phyloP scores from a whole-genome alignment of 2,113 vertebrate genomes.

The Cnemophilus loriae region DNA sequence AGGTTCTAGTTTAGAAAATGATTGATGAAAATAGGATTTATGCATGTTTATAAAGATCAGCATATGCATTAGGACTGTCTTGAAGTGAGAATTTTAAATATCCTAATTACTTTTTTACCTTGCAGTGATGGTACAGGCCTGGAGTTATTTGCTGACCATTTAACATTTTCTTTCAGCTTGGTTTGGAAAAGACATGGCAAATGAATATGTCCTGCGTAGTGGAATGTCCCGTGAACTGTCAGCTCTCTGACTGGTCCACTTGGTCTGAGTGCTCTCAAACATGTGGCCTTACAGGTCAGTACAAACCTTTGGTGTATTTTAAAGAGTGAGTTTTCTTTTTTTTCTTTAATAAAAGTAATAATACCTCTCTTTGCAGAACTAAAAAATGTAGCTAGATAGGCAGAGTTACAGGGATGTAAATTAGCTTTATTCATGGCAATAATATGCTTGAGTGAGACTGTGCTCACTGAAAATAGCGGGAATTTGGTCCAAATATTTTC shows the following conservation, averaged over 20 bases:
- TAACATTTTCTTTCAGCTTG: slow-evolving; percentile 74
- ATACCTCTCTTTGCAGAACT: background rate
- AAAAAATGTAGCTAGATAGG: background rate
- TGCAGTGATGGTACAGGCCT: background rate
- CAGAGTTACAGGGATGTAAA: background rate
- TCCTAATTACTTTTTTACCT: background rate
- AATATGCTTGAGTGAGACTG: background rate
- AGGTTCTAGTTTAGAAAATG: background rate
- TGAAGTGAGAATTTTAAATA: background rate
- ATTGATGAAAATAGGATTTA: background rate
- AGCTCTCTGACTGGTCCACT: slow-evolving; percentile 91
- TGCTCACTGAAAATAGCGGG: background rate
- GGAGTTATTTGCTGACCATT: background rate
- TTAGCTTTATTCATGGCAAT: background rate
- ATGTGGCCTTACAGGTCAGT: slow-evolving; percentile 90
- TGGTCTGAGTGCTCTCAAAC: slow-evolving; percentile 94
- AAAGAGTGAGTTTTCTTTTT: background rate
- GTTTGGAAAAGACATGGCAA: slow-evolving; percentile 90
- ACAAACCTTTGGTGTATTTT: background rate
- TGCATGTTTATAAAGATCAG: background rate
- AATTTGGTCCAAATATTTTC: background rate
- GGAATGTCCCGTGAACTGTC: slow-evolving; percentile 96
- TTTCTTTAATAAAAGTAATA: background rate
- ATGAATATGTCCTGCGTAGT: slow-evolving; percentile 91
- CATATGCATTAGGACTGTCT: background rate